phyloP scores from a whole-genome alignment of 53 echinoderm and acorn worm genomes.

The Crossaster papposus region DNA sequence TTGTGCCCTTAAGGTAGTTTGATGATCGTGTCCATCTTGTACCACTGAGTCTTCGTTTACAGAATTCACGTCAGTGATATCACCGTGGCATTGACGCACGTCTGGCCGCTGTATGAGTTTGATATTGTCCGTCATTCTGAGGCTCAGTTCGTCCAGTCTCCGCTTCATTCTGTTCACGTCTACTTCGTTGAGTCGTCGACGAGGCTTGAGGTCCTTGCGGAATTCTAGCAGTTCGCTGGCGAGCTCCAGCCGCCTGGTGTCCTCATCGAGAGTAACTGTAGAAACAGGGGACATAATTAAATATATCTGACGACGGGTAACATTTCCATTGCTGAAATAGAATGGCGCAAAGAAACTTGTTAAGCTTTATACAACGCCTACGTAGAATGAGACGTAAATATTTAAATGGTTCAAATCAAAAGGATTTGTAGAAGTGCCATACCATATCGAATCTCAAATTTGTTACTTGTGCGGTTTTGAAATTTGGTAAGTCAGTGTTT shows the following conservation, averaged over 20 bases:
- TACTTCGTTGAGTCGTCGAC: slow-evolving; percentile 72
- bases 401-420: too few species aligned
- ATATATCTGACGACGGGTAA: too few species aligned
- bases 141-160: slow-evolving; percentile 64
- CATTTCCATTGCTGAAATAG: not conserved
- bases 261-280: slow-evolving; percentile 32
- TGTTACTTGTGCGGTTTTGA: too few species aligned
- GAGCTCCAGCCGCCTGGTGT: slow-evolving; percentile 54
- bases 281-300: not conserved
- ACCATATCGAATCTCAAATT: too few species aligned
- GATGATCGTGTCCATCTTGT: not conserved
- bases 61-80: not conserved
- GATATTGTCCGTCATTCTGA: slow-evolving; percentile 64
- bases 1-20: not conserved
- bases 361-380: too few species aligned
- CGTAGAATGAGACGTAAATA: too few species aligned
- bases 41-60: not conserved
- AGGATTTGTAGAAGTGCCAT: too few species aligned
- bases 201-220: slow-evolving; percentile 74
- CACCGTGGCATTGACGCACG: not conserved
- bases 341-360: too few species aligned
- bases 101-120: slow-evolving; percentile 25
- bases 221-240: slow-evolving; percentile 71
- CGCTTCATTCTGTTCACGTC: slow-evolving; percentile 65
- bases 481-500: too few species aligned